Percentiles rank a stretch among this genome's conserved stretches.
Evolutionary conservation across 2,797 vertebrate species (phyloP).

Genomic region (Zalophus californianus): DNA sequence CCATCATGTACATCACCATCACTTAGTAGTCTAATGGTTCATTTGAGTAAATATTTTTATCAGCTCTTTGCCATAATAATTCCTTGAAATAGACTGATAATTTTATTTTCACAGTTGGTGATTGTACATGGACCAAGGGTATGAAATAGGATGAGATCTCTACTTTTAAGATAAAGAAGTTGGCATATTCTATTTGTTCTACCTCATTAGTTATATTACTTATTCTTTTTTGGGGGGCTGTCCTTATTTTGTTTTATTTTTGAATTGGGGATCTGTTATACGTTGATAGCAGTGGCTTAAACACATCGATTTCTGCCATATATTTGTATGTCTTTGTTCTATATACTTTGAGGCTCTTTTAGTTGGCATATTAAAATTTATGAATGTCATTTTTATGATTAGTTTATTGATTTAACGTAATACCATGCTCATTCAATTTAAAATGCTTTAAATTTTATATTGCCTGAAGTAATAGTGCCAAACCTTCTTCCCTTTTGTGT

Average conservation of each 20-base stretch:
- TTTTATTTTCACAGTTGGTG: slow-evolving; percentile 55
- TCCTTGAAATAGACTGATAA: slow-evolving; percentile 36
- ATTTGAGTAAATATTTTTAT: slow-evolving; percentile 45
- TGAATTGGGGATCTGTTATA: not conserved
- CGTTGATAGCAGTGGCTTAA: not conserved
- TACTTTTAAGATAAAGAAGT: not conserved
- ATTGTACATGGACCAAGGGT: not conserved
- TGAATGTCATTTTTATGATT: slow-evolving; percentile 32
- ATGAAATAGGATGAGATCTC: slow-evolving; percentile 6
- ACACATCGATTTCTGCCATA: not conserved
- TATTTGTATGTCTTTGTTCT: not conserved
- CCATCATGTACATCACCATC: not conserved
- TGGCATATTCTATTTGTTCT: not conserved
- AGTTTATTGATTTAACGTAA: not conserved
- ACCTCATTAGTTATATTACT: not conserved
- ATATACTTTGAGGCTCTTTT: not conserved
- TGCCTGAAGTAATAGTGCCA: not conserved
- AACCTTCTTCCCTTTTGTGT: slow-evolving; percentile 35
- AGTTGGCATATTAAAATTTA: slow-evolving; percentile 50
- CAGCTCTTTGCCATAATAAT: slow-evolving; percentile 24
- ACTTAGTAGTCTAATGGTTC: not conserved
- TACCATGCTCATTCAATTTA: slow-evolving; percentile 36
- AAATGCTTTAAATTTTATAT: not conserved
- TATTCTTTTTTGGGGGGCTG: not conserved
- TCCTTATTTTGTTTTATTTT: slow-evolving; percentile 61